Base-by-base conservation (phyloP, 2,797 vertebrate genomes). In the Cetoscarus ocellatus region DNA sequence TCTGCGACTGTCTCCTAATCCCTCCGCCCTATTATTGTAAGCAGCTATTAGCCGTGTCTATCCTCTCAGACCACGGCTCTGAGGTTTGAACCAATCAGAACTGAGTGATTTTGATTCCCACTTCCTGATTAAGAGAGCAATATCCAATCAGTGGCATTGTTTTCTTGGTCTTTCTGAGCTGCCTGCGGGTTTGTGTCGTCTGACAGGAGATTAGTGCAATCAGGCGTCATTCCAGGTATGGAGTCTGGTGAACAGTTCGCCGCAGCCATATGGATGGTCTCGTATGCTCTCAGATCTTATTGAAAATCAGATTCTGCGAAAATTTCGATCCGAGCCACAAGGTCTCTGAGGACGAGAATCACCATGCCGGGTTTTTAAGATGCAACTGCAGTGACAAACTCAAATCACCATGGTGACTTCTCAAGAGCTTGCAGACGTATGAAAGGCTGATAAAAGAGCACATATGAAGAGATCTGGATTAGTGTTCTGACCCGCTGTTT, bases 1-100 rank as follows among this genome's bases (percentile, higher is more conserved):
- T 70, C 55, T 61, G 60, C 61, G 71, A 80, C 75, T 75, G 70
- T 69, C 67, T 65, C 47, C 61, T 83, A 87, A 91, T 85, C 85
- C 48, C 12, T 49, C 77, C 3, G 45, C 47, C 63, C 84, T 83
- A 85, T 83, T 86, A 75, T 85, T 79, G 63, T 66, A 72, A 88
- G 79, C 77, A 77, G 80, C 73, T 88, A 66, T 79, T 15, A 14
- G 55, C 57, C 36, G 47, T 44, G 14, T 67, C 44, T 63, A 39
- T 79, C 74, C 67, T 70, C 75, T 80, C 74, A 73, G 71, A 74
- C 58, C 17, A 52, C 49, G 58, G 62, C 54, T 69, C 53, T 51
- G 9, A 47, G 35, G 35, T 34, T 57, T 49, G 36, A 71, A 65
- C 83, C 85, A 86, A 81, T 86, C 38, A 50, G 53, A 74, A 58